Conservation (phyloP, 2,797 vertebrate species). For the Adelosebastes latens region DNA sequence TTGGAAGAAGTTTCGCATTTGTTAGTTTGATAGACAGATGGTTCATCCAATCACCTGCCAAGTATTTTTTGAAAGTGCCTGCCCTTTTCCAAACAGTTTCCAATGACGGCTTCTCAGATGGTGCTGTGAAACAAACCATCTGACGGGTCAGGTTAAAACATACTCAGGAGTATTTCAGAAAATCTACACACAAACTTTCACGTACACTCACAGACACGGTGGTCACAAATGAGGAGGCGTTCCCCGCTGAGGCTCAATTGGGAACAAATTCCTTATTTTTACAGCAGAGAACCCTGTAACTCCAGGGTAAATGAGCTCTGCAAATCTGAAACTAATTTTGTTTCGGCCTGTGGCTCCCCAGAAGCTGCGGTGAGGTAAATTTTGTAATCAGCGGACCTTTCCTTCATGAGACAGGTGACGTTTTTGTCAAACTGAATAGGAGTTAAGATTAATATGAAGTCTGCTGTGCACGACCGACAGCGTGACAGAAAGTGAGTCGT, state of each 20-base stretch:
- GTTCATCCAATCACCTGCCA: too few relatives aligned
- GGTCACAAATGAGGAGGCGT: constrained; percentile 47
- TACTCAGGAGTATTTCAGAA: background rate
- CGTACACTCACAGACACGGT: background rate
- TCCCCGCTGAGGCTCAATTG: constrained; percentile 60
- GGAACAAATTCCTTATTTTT: constrained; percentile 70
- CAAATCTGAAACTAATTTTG: constrained; percentile 45
- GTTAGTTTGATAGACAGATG: too few relatives aligned
- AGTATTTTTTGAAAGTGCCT: too few relatives aligned
- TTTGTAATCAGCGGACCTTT: constrained; percentile 28
- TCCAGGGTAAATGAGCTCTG: constrained; percentile 47
- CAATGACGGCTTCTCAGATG: too few relatives aligned
- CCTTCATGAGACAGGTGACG: constrained; percentile 5
- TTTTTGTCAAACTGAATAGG: constrained; percentile 33
- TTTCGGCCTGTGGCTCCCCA: constrained; percentile 5
- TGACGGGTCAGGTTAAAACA: too few relatives aligned
- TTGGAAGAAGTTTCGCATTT: too few relatives aligned
- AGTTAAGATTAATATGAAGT: constrained; percentile 30
- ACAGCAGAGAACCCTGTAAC: constrained; percentile 50
- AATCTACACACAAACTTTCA: constrained; percentile 1
- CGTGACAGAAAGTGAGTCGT: constrained; percentile 19
- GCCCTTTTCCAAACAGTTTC: too few relatives aligned
- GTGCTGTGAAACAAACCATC: too few relatives aligned
- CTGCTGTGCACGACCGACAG: constrained; percentile 1
- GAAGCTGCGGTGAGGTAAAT: constrained; percentile 22